Percentiles rank a stretch among this genome's conserved stretches.
Conservation (phyloP, 2,113 vertebrate genomes). For the Benitochromis conjunctus region DNA sequence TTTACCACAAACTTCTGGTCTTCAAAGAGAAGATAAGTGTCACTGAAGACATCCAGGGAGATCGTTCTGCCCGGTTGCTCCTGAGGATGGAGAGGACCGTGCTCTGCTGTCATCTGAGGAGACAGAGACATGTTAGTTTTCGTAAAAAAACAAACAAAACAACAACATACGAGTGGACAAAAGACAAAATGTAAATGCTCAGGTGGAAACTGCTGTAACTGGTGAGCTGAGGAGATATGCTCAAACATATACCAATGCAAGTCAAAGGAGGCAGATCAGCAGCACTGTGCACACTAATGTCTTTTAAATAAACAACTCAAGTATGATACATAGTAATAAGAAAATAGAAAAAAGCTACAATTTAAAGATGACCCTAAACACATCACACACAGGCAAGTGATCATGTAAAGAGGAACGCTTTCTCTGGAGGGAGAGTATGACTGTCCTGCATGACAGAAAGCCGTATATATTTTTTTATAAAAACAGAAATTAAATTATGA, state of each 20-base stretch:
- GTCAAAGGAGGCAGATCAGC: background rate
- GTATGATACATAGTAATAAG: background rate
- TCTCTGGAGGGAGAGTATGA: background rate
- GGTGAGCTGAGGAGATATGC: background rate
- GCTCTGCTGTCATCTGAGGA: constrained; percentile 22
- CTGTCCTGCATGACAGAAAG: background rate
- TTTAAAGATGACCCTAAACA: background rate
- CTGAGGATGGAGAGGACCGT: constrained; percentile 62
- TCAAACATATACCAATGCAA: background rate
- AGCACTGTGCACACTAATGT: background rate
- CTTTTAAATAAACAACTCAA: background rate
- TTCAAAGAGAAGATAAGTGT: constrained; percentile 79
- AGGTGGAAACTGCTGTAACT: background rate
- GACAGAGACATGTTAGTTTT: background rate
- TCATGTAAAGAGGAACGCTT: background rate
- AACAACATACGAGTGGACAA: background rate
- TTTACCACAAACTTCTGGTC: constrained; percentile 79
- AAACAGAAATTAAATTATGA: background rate
- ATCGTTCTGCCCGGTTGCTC: constrained; percentile 73
- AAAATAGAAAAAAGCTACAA: background rate
- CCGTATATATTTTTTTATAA: background rate
- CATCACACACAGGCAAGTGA: background rate
- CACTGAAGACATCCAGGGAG: constrained; percentile 61
- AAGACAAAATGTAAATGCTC: background rate
- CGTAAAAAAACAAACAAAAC: background rate